phyloP scores from a whole-genome alignment of 2,888 invertebrate genomes.

The Achlya flavicornis region DNA sequence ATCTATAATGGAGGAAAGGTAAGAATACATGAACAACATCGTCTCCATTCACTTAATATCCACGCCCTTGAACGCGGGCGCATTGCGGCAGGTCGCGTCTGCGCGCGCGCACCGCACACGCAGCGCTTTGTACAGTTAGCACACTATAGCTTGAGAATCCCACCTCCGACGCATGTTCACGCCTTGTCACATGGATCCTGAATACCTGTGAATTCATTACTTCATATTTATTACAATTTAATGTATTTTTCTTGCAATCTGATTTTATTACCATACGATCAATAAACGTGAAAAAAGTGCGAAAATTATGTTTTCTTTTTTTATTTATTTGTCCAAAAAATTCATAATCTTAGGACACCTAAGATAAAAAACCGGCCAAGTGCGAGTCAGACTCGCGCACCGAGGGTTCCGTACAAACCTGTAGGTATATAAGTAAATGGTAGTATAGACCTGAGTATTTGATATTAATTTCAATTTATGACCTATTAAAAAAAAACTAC shows the following conservation, averaged over 20 bases:
- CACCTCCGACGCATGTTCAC: conserved; percentile 31
- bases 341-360: too few species aligned
- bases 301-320: background rate
- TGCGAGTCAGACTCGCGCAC: too few species aligned
- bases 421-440: too few species aligned
- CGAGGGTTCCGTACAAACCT: too few species aligned
- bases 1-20: too few species aligned
- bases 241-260: background rate
- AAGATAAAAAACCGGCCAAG: too few species aligned
- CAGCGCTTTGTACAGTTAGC: conserved; percentile 47
- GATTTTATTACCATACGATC: background rate
- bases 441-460: too few species aligned
- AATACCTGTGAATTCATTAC: background rate
- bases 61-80: conserved; percentile 71
- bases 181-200: conserved; percentile 9
- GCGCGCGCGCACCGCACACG: conserved; percentile 19
- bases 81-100: conserved; percentile 76
- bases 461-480: too few species aligned
- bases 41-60: conserved; percentile 40
- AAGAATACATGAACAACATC: conserved; percentile 13
- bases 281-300: background rate
- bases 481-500: too few species aligned
- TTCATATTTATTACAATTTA: background rate
- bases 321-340: too few species aligned
- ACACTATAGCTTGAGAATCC: conserved; percentile 39